Base-by-base conservation (phyloP, 35 echinoderm and acorn worm genomes). In the Hemicentrotus pulcherrimus region DNA sequence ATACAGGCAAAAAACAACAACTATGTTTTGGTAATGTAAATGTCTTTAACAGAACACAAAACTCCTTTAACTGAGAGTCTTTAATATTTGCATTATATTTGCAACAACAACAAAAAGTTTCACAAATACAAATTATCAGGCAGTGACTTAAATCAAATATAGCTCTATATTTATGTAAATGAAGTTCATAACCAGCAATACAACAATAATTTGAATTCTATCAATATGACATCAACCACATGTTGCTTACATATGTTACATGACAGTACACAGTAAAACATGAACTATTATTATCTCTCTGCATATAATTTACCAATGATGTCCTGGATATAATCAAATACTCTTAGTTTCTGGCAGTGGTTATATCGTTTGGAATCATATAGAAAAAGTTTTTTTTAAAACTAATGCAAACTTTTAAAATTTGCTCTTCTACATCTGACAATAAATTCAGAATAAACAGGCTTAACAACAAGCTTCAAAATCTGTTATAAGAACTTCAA, bases 311-410 rank as follows among this genome's bases (percentile, higher is more conserved):
- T 78, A 78, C 65, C 4, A 22, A 78, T n/a, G 28, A 78, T 78
- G 65, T 78, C 65, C 65, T 28, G 19, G 19, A 78, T 78, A 59
- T 6, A 78, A 28, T 78, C 19, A 78, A 78, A 78, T 78, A 78
- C 65, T 78, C 65, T 28, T 78, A n/a, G 22, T 78, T 78, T 78
- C 65, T 78, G 65, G 65, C 65, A 78, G 65, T 78, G 65, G 7
- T 78, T n/a, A 78, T 78, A 78, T 78, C n/a, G 19, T 78, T 78
- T 78, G 65, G 65, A n/a, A 78, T 78, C 65, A 78, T n/a, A 28
- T 28, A 78, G 4, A 6, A 70, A 78, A 78, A 22, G 19, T 18
- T 78, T 78, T 28, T 6, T 22, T 24, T 70, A 19, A 8, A 71
- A 78, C 61, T 70, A 28, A 70, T 8, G 24, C 22, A 78, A 78